Base-by-base conservation (phyloP, 2,888 invertebrate genomes). In the Drosophila incognita region DNA sequence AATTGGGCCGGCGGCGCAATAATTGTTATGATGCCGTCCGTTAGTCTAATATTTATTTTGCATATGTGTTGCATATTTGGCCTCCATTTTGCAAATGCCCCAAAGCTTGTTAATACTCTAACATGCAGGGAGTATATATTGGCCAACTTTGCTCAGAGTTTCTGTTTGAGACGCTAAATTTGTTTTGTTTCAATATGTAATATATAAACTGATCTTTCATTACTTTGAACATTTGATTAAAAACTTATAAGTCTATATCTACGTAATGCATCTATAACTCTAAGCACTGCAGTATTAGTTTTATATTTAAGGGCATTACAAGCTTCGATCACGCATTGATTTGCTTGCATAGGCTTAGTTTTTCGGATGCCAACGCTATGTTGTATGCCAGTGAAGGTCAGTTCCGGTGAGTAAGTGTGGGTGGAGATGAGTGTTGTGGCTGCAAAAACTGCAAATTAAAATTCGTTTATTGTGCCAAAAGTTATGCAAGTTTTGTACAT, bases 21-120 rank as follows among this genome's bases (percentile, higher is more conserved):
- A 86, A 86, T 86, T 86, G 85, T 87, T 85, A 89, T 89, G 80
- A 82, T 89, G 88, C 88, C 88, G 72, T 82, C 85, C 88, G 83
- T 76, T 83, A 78, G 88, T 76, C 85, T 85, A 69, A 75, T 85
- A 85, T 89, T 89, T 86, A 86, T 81, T 89, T 86, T 89, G 86
- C 85, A 86, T 86, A 89, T 85, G 74, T 84, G 81, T 69, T 57
- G 77, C 76, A 77, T 71, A 71, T 65, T 65, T 63, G 63, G 51
- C 62, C 61, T 49, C 56, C 18, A 76, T 57, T 49, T 61, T 49
- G 29, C 53, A 68, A 61, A 69, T 49, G 24, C 33, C 42, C 64
- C 54, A 51, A 65, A 65, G 58, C 58, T 52, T 31, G 40, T 56
- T 36, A 49, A 79, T 71, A 76, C 77, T 31, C 78, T 80, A 35